Evolutionary conservation across 2,888 invertebrate genomes (phyloP).

Genomic region (Orthosia gothica): DNA sequence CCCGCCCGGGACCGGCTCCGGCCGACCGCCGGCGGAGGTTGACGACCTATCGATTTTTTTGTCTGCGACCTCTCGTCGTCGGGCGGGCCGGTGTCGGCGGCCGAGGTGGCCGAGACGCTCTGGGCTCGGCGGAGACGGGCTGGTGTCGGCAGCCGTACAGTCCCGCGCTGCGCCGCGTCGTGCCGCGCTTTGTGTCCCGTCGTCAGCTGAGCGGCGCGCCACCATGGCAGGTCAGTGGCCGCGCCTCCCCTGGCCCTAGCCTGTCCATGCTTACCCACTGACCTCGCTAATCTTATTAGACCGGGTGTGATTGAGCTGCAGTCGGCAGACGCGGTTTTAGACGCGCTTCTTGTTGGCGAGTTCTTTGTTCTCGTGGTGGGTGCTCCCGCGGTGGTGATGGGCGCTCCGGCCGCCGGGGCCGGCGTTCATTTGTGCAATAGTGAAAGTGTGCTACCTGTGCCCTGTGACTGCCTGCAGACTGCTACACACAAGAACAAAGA

Average conservation of each 20-base stretch:
- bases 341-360: constrained; percentile 50
- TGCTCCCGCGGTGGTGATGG: constrained; percentile 46
- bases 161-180: constrained; percentile 63
- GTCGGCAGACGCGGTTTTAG: constrained; percentile 27
- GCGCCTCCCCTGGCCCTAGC: constrained; percentile 71
- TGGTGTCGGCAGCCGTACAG: constrained; percentile 63
- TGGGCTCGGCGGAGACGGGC: constrained; percentile 65
- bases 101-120: constrained; percentile 78
- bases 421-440: constrained; percentile 73
- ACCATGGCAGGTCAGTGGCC: constrained; percentile 81
- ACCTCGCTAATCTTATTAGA: constrained; percentile 64
- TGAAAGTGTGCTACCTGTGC: constrained; percentile 74
- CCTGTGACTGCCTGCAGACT: constrained; percentile 60
- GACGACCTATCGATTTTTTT: constrained; percentile 91
- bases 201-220: constrained; percentile 79
- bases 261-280: constrained; percentile 68
- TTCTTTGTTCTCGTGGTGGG: constrained; percentile 75
- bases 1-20: constrained; percentile 83
- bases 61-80: constrained; percentile 89
- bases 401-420: constrained; percentile 36
- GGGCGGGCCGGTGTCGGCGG: constrained; percentile 84
- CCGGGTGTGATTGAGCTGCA: constrained; percentile 38
- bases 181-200: constrained; percentile 67
- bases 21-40: constrained; percentile 87
- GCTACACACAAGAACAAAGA: constrained; percentile 71